A percentile compares a stretch with the other conserved stretches of the same genome.
phyloP scores from a whole-genome alignment of 2,888 invertebrate species.

The Eurois occulta region DNA sequence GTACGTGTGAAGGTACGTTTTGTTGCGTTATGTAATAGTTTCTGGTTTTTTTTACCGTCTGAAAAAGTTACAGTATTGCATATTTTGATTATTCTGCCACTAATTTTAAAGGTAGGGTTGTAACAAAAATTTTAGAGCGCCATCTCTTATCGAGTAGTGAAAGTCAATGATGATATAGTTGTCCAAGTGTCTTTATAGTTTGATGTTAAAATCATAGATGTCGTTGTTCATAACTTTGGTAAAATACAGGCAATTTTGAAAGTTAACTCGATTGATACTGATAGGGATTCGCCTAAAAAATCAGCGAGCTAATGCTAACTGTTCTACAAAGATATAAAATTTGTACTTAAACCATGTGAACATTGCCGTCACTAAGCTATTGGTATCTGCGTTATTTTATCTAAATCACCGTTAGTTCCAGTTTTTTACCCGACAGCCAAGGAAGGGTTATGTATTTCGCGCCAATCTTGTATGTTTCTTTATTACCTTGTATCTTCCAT shows the following conservation, averaged over 20 bases:
- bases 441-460: too few relatives aligned
- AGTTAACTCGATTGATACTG: not conserved
- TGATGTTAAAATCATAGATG: slow-evolving; percentile 38
- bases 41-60: too few relatives aligned
- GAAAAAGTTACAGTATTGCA: fast-evolving
- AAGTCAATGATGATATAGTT: slow-evolving; percentile 35
- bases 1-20: not conserved
- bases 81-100: not conserved
- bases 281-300: not conserved
- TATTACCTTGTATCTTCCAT: too few relatives aligned
- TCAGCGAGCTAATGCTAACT: not conserved
- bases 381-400: not conserved
- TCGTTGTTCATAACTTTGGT: slow-evolving; percentile 9
- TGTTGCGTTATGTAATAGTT: not conserved
- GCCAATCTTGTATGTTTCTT: too few relatives aligned
- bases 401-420: not conserved
- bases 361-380: not conserved
- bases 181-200: slow-evolving; percentile 6
- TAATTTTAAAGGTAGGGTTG: not conserved
- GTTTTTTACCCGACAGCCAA: not conserved
- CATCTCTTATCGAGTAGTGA: slow-evolving; percentile 77
- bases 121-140: slow-evolving; percentile 68
- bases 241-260: not conserved
- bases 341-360: not conserved
- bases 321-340: not conserved